These are phyloP conservation scores for Steinernema scapterisci DNA, from an alignment of 2,888 invertebrate species.

Conservation along the genomic window DNA sequence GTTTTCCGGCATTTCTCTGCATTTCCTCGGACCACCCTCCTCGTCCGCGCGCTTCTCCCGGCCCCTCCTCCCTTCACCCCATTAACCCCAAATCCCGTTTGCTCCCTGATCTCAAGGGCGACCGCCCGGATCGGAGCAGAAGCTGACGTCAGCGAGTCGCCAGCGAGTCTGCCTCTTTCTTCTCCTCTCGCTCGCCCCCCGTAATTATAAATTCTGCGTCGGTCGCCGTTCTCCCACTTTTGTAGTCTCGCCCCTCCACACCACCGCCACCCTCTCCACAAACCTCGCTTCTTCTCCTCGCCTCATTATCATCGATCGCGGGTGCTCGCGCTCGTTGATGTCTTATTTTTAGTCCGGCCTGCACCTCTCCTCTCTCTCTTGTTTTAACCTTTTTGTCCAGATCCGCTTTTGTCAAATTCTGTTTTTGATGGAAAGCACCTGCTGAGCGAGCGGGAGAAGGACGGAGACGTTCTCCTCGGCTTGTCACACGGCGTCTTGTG, in stretches of 20 bases:
- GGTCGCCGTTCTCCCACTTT: slow-evolving; percentile 10
- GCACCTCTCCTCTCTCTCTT: slow-evolving; percentile 9
- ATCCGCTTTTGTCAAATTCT: background rate
- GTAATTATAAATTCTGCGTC: slow-evolving; percentile 4
- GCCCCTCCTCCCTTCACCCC: background rate
- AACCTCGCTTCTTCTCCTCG: background rate
- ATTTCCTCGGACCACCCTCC: background rate
- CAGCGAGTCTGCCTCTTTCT: slow-evolving; percentile 9
- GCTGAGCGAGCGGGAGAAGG: too few relatives aligned
- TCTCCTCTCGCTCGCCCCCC: background rate
- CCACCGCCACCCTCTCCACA: background rate
- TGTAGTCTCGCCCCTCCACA: slow-evolving; percentile 9
- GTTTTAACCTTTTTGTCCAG: background rate
- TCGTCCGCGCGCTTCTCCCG: background rate
- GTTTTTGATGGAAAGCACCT: too few relatives aligned
- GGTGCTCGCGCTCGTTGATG: background rate
- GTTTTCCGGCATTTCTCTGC: too few relatives aligned
- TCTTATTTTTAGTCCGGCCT: slow-evolving; percentile 4
- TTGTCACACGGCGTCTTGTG: too few relatives aligned
- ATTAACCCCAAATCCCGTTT: too few relatives aligned
- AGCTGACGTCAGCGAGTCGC: slow-evolving; percentile 22
- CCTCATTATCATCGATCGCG: slow-evolving; percentile 24
- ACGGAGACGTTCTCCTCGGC: too few relatives aligned
- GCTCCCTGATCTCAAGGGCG: too few relatives aligned
- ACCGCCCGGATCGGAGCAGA: background rate